phyloP scores from a whole-genome alignment of 2,888 invertebrate genomes.

The Melieria picta region DNA sequence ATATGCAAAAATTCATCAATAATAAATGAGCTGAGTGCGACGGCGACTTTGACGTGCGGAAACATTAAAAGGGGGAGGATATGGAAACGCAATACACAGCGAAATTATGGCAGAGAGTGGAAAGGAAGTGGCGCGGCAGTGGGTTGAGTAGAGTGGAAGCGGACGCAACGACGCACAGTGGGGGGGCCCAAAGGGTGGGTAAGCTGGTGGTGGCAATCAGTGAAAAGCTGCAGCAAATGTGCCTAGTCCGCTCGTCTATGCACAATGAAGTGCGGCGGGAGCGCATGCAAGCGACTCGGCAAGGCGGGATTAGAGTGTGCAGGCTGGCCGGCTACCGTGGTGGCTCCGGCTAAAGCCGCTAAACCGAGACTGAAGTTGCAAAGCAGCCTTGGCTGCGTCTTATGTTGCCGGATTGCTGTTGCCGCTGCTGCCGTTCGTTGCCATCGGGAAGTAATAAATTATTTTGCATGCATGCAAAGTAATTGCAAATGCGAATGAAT shows the following conservation, averaged over 20 bases:
- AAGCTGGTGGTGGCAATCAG: too few species aligned
- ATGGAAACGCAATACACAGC: slow-evolving; percentile 14
- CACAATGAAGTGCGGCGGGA: slow-evolving; percentile 37
- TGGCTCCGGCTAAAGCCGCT: slow-evolving; percentile 2
- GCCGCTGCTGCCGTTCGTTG: slow-evolving; percentile 34
- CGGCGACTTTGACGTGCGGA: too few species aligned
- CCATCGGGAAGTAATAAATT: slow-evolving; percentile 48
- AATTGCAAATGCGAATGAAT: slow-evolving; percentile 44
- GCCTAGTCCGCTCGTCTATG: slow-evolving; percentile 22
- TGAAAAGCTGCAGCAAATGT: background rate
- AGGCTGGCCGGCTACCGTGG: background rate
- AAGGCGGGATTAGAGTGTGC: slow-evolving; percentile 30
- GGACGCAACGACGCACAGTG: too few species aligned
- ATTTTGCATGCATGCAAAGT: slow-evolving; percentile 45
- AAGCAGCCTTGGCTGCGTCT: background rate
- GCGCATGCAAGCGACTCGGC: slow-evolving; percentile 14
- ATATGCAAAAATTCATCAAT: slow-evolving; percentile 50
- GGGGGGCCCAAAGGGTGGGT: too few species aligned
- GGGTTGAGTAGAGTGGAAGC: too few species aligned
- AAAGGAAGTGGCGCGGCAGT: background rate
- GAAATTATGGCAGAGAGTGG: slow-evolving; percentile 21
- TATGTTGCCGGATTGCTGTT: background rate
- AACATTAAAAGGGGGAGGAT: background rate
- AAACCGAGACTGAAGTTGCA: background rate
- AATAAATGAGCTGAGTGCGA: slow-evolving; percentile 42